Evolutionary conservation across 1,140 invertebrate genomes (phyloP), one percentile per base, ranked within the genome.

Genomic region (Drosophila auraria): DNA sequence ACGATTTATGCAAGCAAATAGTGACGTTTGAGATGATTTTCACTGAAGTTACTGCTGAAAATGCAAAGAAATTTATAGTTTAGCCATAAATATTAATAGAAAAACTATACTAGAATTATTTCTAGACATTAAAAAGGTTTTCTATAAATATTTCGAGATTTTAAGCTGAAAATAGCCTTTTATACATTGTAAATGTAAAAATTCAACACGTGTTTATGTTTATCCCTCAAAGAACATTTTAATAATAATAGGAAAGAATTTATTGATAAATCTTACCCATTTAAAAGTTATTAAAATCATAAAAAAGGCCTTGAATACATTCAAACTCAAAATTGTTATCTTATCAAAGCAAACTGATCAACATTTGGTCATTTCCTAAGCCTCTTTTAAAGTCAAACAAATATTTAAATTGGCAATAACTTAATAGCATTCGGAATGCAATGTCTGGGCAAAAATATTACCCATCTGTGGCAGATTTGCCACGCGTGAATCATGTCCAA

Each of bases 401-500:
- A 66, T 62, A 63, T 66, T 66, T 44, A 33, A 17, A 63, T 63
- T 30, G 20, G 11, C 58, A 45, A 60, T 17, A 45, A 25, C 58
- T 60, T 49, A 47, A 47, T 60, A 58, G 36, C 56, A 40, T 14
- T 57, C 17, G 38, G 3, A 7, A 59, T 27, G 33, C 33, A 5
- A 1, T 38, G 6, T 59, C 40, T 9, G 14, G 12, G 9, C 12
- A 27, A 49, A 63, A 30, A 64, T 45, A 59, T 68, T 64, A 64
- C 20, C 17, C 64, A 68, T 44, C 23, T 65, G 30, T 44, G 54
- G 54, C 62, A 42, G 36, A 23, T 25, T 65, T 65, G 30, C 40
- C n/a, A 57, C 25, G 27, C 56, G 42, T 60, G 57, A 66, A 30
- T 65, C 65, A 64, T 65, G 14, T 47, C 45, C 47, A 51, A 51